A percentile compares a stretch with the other conserved stretches of the same genome.
Conservation (phyloP, 2,797 vertebrate species). For the Sebastes variabilis region DNA sequence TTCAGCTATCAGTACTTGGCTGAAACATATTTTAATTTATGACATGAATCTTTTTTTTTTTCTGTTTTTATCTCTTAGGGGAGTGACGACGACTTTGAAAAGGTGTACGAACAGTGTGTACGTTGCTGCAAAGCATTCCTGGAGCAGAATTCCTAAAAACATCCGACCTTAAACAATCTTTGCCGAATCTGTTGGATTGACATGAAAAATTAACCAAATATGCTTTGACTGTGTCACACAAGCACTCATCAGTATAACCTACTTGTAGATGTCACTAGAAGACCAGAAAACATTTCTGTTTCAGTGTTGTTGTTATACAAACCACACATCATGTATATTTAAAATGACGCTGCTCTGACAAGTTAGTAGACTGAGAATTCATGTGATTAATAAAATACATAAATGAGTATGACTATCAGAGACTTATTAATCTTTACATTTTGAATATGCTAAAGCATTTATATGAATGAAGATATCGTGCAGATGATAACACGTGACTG, state of each 20-base stretch:
- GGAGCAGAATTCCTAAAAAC: constrained; percentile 83
- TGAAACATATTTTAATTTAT: neutral
- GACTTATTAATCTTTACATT: neutral
- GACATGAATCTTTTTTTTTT: too few species aligned
- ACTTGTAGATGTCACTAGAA: neutral
- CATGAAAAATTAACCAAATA: neutral
- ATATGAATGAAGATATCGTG: neutral
- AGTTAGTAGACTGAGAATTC: constrained; percentile 24
- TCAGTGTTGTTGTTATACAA: constrained; percentile 34
- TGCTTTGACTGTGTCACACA: neutral
- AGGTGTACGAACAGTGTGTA: constrained; percentile 93
- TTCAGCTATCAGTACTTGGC: neutral
- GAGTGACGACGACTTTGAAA: constrained; percentile 92
- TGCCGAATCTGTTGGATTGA: neutral
- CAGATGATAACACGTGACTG: constrained; percentile 4
- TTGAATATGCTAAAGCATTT: neutral
- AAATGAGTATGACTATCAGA: neutral
- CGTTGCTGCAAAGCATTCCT: constrained; percentile 95
- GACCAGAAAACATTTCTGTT: neutral
- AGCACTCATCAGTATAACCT: neutral
- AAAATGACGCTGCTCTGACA: neutral
- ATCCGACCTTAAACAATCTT: neutral
- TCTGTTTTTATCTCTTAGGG: constrained; percentile 79
- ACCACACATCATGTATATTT: constrained; percentile 19
- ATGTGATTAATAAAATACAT: constrained; percentile 36